A percentile compares a stretch with the other conserved stretches of the same genome.
Evolutionary conservation across 2,113 vertebrate genomes (phyloP).

Genomic region (Oenanthe oenanthe): DNA sequence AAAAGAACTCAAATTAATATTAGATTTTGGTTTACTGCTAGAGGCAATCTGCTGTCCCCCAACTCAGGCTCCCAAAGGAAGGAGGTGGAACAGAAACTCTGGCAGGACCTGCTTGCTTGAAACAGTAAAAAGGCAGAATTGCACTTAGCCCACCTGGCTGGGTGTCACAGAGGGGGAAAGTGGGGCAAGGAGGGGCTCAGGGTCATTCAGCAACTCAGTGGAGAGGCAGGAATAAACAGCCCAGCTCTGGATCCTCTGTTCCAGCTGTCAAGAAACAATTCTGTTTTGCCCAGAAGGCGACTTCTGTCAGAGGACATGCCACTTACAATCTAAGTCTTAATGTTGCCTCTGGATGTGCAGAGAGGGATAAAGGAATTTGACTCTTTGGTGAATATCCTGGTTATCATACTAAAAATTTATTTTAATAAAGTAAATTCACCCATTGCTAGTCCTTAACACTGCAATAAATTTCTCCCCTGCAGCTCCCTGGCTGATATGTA

Average conservation of each 20-base stretch:
- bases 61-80: neutral
- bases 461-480: neutral
- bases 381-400: slow-evolving; percentile 22
- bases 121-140: neutral
- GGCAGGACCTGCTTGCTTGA: neutral
- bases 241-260: neutral
- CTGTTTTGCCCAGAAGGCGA: neutral
- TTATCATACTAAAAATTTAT: neutral
- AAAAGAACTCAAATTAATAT: neutral
- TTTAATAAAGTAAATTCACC: neutral
- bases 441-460: neutral
- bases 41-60: neutral
- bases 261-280: neutral
- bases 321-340: neutral
- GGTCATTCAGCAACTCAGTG: neutral
- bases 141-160: neutral
- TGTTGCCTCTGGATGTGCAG: neutral
- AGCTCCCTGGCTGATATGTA: neutral
- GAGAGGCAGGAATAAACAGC: neutral
- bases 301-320: neutral
- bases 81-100: neutral
- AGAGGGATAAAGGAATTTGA: neutral
- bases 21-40: neutral
- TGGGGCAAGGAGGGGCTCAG: neutral
- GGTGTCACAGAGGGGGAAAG: neutral